Percentiles rank a stretch among this genome's conserved stretches.
phyloP scores from a whole-genome alignment of 35 echinoderm and acorn worm species.

The Apostichopus parvimensis region DNA sequence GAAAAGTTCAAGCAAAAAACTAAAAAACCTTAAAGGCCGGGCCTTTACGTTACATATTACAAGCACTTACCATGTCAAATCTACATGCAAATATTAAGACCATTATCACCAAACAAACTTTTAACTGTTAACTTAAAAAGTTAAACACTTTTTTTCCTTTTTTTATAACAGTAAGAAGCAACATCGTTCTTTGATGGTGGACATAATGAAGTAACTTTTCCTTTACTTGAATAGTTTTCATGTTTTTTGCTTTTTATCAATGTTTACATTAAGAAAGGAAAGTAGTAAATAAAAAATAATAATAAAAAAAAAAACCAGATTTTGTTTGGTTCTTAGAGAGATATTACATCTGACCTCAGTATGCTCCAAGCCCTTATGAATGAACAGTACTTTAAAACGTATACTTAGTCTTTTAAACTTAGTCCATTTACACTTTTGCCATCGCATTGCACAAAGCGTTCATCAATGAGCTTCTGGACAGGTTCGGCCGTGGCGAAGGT shows the following conservation, averaged over 20 bases:
- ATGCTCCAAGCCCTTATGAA: slow-evolving; percentile 44
- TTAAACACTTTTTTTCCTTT: background rate
- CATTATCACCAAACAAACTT: background rate
- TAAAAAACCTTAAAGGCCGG: background rate
- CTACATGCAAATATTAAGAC: background rate
- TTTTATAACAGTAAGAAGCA: no score
- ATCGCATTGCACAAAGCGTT: slow-evolving; percentile 49
- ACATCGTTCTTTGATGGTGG: no score
- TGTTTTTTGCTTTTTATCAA: no score
- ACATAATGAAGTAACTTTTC: no score
- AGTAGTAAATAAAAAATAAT: no score
- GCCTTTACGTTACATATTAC: background rate
- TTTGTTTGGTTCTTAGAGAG: background rate
- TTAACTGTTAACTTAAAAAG: background rate
- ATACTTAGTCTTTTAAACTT: slow-evolving; percentile 54
- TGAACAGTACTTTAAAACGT: slow-evolving; percentile 34
- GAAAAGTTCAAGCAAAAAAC: slow-evolving; percentile 21
- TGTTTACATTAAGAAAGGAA: no score
- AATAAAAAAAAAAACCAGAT: no score
- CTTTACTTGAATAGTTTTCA: no score
- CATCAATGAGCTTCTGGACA: slow-evolving; percentile 17
- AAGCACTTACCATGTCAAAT: background rate
- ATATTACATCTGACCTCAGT: slow-evolving; percentile 15
- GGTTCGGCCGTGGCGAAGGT: slow-evolving; percentile 28
- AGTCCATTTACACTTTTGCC: slow-evolving; percentile 44